Percentiles rank a stretch among this genome's conserved stretches.
These are phyloP conservation scores for Eubasilissa splendida DNA, from an alignment of 2,888 invertebrate genomes.

Conservation along the genomic window DNA sequence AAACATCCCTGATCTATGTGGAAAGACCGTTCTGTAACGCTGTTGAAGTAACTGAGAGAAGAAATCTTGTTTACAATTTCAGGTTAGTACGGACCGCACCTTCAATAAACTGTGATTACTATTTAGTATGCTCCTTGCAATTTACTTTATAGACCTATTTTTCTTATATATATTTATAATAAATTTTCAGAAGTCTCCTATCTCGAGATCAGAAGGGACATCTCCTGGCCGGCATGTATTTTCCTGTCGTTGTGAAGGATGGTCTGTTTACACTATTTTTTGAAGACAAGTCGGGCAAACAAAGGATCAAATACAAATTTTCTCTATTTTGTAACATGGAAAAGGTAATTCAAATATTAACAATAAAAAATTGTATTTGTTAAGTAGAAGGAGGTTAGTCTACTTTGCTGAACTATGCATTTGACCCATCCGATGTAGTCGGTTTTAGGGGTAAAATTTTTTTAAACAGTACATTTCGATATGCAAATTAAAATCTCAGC, in stretches of 20 bases:
- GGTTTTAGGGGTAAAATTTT: no score
- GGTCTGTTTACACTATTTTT: conserved; percentile 85
- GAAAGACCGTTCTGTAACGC: conserved; percentile 86
- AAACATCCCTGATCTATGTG: conserved; percentile 84
- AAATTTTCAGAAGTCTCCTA: conserved; percentile 78
- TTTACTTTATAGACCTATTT: no score
- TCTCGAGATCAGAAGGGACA: conserved; percentile 89
- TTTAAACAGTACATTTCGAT: no score
- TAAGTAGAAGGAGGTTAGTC: no score
- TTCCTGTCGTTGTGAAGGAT: conserved; percentile 79
- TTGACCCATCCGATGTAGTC: no score
- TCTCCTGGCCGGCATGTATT: conserved; percentile 88
- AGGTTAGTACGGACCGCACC: conserved; percentile 63
- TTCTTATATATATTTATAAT: not conserved
- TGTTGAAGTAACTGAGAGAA: conserved; percentile 89
- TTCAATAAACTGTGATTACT: no score
- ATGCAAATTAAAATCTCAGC: no score
- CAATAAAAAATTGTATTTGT: not conserved
- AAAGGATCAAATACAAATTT: conserved; percentile 84
- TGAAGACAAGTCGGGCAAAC: conserved; percentile 78
- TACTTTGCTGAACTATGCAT: no score
- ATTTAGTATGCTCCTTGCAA: no score
- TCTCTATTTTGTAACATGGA: conserved; percentile 75
- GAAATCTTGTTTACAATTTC: conserved; percentile 90
- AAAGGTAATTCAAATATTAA: conserved; percentile 67